Evolutionary conservation across 2,113 vertebrate genomes (phyloP).

Genomic region (Potamarius usumacintae): DNA sequence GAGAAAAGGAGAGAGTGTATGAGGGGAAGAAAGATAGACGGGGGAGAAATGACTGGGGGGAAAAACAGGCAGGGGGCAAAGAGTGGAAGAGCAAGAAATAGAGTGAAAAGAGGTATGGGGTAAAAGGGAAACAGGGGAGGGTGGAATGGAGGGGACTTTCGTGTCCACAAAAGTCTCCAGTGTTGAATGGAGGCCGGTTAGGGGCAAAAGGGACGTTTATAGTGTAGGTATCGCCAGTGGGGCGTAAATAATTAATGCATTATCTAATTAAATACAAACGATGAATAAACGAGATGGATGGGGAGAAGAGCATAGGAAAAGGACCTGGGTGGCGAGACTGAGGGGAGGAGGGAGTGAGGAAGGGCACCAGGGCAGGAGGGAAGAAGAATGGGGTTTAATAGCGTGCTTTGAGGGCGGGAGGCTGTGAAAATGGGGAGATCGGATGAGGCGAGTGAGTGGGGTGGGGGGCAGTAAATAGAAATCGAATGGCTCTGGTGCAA

Average conservation of each 20-base stretch:
- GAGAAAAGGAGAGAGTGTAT: slow-evolving; percentile 68
- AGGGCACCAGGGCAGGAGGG: slow-evolving; percentile 61
- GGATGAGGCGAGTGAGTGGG: slow-evolving; percentile 58
- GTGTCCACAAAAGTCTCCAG: slow-evolving; percentile 56
- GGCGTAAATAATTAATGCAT: slow-evolving; percentile 79
- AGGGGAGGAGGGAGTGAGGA: slow-evolving; percentile 25
- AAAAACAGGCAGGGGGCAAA: slow-evolving; percentile 74
- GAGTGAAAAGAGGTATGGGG: slow-evolving; percentile 75
- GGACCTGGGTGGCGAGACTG: slow-evolving; percentile 52
- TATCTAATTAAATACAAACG: slow-evolving; percentile 77
- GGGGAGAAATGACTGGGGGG: slow-evolving; percentile 71
- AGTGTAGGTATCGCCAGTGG: slow-evolving; percentile 69
- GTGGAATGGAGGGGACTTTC: slow-evolving; percentile 17
- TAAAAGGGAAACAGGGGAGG: slow-evolving; percentile 58
- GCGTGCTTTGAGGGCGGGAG: slow-evolving; percentile 61
- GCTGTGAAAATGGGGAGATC: slow-evolving; percentile 70
- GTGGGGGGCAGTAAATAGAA: slow-evolving; percentile 73
- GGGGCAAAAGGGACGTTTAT: slow-evolving; percentile 67
- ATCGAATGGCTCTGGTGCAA: slow-evolving; percentile 75
- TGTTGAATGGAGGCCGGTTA: slow-evolving; percentile 54
- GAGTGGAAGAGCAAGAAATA: slow-evolving; percentile 76
- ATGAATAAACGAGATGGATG: slow-evolving; percentile 72
- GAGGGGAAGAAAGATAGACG: slow-evolving; percentile 66
- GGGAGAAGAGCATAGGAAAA: slow-evolving; percentile 46
- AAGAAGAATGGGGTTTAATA: slow-evolving; percentile 67